Evolutionary conservation across 2,797 vertebrate species (phyloP).

Genomic region (Miichthys miiuy): DNA sequence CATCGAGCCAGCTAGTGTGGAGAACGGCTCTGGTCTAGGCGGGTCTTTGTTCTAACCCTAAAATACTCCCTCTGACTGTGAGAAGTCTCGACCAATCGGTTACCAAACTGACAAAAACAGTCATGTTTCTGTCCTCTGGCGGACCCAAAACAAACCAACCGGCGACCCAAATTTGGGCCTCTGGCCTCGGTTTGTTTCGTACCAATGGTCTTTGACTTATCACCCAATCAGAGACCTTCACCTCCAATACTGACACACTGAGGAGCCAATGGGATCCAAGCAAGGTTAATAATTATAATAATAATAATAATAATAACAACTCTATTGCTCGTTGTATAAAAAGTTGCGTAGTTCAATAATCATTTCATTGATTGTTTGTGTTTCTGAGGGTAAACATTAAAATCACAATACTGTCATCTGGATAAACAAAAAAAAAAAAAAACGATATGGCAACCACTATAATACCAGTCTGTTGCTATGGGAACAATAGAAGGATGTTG

Average conservation of each 20-base stretch:
- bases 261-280: constrained; percentile 70
- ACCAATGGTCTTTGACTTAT: constrained; percentile 46
- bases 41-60: constrained; percentile 25
- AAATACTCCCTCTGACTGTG: constrained; percentile 33
- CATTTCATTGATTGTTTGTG: constrained; percentile 55
- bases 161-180: background rate
- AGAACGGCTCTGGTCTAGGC: constrained; percentile 42
- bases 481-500: constrained; percentile 33
- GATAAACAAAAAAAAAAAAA: constrained; percentile 74
- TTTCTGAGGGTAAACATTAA: constrained; percentile 79
- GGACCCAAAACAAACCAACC: background rate
- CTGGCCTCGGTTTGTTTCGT: constrained; percentile 25
- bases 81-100: constrained; percentile 22
- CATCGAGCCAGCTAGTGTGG: background rate
- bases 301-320: constrained; percentile 29
- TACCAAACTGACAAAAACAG: constrained; percentile 6
- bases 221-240: constrained; percentile 71
- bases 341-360: constrained; percentile 66
- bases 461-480: constrained; percentile 79
- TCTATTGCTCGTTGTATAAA: constrained; percentile 69
- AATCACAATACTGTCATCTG: constrained; percentile 86
- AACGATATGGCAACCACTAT: constrained; percentile 76
- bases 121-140: background rate
- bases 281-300: constrained; percentile 46
- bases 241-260: constrained; percentile 71